Evolutionary conservation across 2,888 invertebrate genomes (phyloP).

Genomic region (Clepsis dumicolana): DNA sequence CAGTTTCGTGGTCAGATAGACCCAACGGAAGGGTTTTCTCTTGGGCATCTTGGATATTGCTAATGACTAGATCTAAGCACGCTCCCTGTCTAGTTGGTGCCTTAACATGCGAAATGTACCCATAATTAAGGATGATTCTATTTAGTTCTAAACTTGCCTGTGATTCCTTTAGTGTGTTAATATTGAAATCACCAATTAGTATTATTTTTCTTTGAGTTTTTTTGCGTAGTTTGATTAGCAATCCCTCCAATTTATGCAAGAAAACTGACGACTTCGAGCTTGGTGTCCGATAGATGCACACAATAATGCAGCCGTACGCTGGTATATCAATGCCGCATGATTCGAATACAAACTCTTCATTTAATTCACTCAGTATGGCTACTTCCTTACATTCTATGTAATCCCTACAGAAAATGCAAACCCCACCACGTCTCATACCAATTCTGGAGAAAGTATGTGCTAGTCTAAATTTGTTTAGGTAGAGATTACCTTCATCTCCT

Average conservation of each 20-base stretch:
- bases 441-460: conserved; percentile 9
- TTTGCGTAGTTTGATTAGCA: background rate
- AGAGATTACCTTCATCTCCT: conserved; percentile 33
- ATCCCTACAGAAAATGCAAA: conserved; percentile 20
- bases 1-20: conserved; percentile 6
- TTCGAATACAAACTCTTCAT: conserved; percentile 25
- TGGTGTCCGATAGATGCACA: conserved; percentile 28
- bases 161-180: conserved; percentile 15
- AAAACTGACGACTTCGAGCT: conserved; percentile 17
- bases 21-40: background rate
- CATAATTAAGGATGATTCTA: conserved; percentile 13
- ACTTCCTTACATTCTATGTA: conserved; percentile 11
- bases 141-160: background rate
- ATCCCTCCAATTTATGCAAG: conserved; percentile 5
- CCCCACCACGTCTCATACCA: conserved; percentile 18
- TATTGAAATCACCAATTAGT: too few relatives aligned
- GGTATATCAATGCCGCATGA: conserved; percentile 26
- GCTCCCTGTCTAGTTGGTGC: conserved; percentile 15
- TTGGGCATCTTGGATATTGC: conserved; percentile 2
- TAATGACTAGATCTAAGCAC: conserved; percentile 21
- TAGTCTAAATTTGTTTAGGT: conserved; percentile 22
- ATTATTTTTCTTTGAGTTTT: conserved; percentile 15
- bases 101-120: conserved; percentile 1
- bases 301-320: background rate
- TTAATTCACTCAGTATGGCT: background rate